Evolutionary conservation across 2,113 vertebrate species (phyloP).

Genomic region (Jacana jacana): DNA sequence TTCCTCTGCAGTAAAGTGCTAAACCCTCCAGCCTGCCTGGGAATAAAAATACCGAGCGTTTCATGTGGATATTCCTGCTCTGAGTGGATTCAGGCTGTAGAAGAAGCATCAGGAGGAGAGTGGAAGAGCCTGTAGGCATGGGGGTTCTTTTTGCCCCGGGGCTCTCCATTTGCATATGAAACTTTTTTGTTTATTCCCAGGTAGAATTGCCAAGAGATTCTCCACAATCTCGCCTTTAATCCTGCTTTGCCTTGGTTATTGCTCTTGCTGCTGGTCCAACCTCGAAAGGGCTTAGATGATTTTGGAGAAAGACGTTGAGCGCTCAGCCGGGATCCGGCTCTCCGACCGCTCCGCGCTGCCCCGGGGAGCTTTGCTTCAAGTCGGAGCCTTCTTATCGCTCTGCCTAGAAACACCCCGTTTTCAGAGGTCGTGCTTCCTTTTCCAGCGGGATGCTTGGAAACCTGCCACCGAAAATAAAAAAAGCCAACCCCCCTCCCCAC

Average conservation of each 20-base stretch:
- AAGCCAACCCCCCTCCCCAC: too few relatives aligned
- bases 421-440: constrained; percentile 8
- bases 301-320: neutral
- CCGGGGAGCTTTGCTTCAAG: neutral
- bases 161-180: constrained; percentile 26
- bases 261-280: constrained; percentile 57
- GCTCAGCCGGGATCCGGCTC: neutral
- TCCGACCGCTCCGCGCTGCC: neutral
- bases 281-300: constrained; percentile 16
- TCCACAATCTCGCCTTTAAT: constrained; percentile 42
- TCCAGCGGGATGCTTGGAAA: neutral
- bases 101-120: constrained; percentile 1
- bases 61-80: neutral
- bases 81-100: constrained; percentile 13
- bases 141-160: neutral
- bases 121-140: neutral
- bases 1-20: constrained; percentile 43
- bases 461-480: neutral
- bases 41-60: constrained; percentile 32
- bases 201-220: constrained; percentile 52
- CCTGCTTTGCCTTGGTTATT: constrained; percentile 62
- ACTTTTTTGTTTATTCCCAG: constrained; percentile 48
- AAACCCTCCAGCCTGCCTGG: constrained; percentile 55
- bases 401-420: neutral
- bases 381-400: neutral